phyloP scores from a whole-genome alignment of 2,113 vertebrate genomes.

The Aptenodytes patagonicus region DNA sequence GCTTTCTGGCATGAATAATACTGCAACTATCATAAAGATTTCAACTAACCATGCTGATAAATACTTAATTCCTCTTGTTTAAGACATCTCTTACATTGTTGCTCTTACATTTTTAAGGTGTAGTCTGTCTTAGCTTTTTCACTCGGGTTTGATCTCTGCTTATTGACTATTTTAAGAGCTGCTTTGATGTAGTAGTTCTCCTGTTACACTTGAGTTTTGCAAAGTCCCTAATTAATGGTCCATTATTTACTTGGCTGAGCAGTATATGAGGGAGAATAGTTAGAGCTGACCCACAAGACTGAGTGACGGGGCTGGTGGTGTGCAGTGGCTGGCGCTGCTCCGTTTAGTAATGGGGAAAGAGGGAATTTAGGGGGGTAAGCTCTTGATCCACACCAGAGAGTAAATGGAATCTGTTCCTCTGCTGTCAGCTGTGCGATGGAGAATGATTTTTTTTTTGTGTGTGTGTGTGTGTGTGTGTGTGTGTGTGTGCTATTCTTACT shows the following conservation, averaged over 20 bases:
- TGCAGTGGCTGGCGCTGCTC: not conserved
- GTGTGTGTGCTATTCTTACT: not conserved
- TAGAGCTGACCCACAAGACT: not conserved
- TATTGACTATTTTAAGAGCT: not conserved
- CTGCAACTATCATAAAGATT: not conserved
- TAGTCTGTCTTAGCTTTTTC: not conserved
- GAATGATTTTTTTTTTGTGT: rapidly evolving
- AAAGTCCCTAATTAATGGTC: not conserved
- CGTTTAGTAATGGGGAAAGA: rapidly evolving
- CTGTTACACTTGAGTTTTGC: not conserved
- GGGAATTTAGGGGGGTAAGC: not conserved
- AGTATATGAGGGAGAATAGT: rapidly evolving
- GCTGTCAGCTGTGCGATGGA: not conserved
- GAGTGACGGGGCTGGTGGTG: not conserved
- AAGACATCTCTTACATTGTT: not conserved
- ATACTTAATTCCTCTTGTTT: not conserved
- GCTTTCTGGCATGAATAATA: not conserved
- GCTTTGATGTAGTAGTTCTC: not conserved
- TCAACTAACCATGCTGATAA: not conserved
- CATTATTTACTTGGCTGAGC: not conserved
- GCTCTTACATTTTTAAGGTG: not conserved
- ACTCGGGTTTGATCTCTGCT: not conserved
- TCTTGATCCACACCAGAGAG: no score
- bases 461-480: no score
- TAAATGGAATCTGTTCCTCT: not conserved